Evolutionary conservation across 2,113 vertebrate species (phyloP).

Genomic region (Lampris megalopsis): DNA sequence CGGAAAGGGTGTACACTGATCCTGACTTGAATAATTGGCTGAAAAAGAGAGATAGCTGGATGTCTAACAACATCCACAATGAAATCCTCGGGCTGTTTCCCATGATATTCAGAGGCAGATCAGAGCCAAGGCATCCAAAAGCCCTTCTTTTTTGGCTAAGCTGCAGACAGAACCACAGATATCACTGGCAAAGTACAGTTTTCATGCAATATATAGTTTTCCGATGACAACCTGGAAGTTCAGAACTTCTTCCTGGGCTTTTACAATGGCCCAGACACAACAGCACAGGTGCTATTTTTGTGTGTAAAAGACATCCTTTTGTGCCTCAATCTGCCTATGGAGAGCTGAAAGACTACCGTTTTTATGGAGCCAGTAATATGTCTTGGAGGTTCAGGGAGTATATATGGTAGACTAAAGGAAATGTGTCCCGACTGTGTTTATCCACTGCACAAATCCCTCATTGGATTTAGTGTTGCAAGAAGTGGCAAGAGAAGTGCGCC

Average conservation of each 20-base stretch:
- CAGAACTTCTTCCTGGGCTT: neutral
- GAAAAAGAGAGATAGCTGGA: conserved; percentile 22
- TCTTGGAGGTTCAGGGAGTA: conserved; percentile 15
- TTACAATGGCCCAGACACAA: conserved; percentile 20
- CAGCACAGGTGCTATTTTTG: conserved; percentile 21
- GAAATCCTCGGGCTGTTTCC: conserved; percentile 20
- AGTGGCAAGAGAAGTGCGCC: conserved; percentile 24
- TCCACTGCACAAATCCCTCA: conserved; percentile 34
- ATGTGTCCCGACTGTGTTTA: conserved; percentile 26
- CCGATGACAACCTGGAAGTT: neutral
- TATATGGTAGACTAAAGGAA: conserved; percentile 18
- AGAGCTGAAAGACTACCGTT: conserved; percentile 29
- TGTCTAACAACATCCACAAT: conserved; percentile 33
- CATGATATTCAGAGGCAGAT: conserved; percentile 18
- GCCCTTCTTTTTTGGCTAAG: neutral
- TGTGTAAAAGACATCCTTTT: conserved; percentile 27
- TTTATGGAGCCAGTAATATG: conserved; percentile 35
- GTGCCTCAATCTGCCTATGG: conserved; percentile 16
- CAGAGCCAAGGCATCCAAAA: neutral
- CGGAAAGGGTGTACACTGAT: neutral
- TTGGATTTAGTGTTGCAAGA: conserved; percentile 39
- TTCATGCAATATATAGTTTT: conserved; percentile 3
- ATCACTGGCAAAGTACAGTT: conserved; percentile 28
- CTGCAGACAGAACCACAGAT: conserved; percentile 24
- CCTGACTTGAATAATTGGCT: conserved; percentile 23